Conservation (phyloP, 1,140 invertebrate genomes). For the Drosophila kikkawai region DNA sequence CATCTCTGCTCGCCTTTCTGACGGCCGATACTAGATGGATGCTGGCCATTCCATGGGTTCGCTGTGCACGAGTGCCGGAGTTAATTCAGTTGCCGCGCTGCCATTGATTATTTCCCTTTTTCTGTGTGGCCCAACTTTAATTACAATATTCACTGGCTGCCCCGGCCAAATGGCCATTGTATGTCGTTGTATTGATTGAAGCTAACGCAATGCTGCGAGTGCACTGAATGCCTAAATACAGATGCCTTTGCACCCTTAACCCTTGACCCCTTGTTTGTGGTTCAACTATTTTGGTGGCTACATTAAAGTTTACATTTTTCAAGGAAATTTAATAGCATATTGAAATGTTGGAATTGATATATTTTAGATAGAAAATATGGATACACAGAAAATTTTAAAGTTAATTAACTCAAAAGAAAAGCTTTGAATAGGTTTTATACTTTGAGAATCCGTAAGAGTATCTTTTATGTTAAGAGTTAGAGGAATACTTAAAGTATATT, state of each 20-base stretch:
- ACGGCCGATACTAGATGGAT: conserved; percentile 43
- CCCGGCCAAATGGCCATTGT: conserved; percentile 23
- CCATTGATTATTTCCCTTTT: conserved; percentile 68
- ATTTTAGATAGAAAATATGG: neutral
- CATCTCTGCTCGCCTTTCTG: conserved; percentile 8
- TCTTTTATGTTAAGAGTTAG: neutral
- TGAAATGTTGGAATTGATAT: neutral
- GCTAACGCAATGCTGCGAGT: conserved; percentile 4
- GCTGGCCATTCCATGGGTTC: conserved; percentile 34
- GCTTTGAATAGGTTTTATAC: neutral
- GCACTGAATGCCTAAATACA: conserved; percentile 23
- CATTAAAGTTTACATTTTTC: neutral
- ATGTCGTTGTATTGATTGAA: conserved; percentile 22
- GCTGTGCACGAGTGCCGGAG: conserved; percentile 48
- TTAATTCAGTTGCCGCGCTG: conserved; percentile 69
- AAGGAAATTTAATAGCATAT: no score
- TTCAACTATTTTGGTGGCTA: neutral
- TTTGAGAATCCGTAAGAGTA: neutral
- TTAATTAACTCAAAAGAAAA: neutral
- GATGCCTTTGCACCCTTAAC: conserved; percentile 10
- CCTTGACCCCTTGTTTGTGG: conserved; percentile 2
- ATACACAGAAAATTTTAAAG: neutral
- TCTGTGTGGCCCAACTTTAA: conserved; percentile 47
- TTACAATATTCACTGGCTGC: conserved; percentile 49
- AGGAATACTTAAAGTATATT: no score